Percentiles rank a stretch among this genome's conserved stretches.
Evolutionary conservation across 2,888 invertebrate genomes (phyloP).

Genomic region (Leptopilina myrica): DNA sequence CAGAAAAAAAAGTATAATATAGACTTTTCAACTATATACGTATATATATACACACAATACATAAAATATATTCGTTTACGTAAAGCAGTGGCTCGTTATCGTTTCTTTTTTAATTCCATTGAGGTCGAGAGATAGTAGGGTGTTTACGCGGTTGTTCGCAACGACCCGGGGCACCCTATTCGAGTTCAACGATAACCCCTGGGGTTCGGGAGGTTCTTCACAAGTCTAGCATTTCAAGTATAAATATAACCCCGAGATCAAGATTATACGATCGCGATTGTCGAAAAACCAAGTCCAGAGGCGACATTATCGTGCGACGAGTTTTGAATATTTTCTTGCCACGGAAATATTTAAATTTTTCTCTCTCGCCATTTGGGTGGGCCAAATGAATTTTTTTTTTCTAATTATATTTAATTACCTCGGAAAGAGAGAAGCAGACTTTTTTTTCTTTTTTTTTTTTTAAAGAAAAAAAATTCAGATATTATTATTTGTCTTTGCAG

Average conservation of each 20-base stretch:
- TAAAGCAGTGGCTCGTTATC: conserved; percentile 40
- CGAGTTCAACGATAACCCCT: conserved; percentile 52
- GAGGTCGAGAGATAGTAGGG: conserved; percentile 66
- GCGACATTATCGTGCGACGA: conserved; percentile 35
- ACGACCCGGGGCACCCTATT: conserved; percentile 65
- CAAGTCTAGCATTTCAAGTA: conserved; percentile 40
- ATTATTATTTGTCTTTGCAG: background rate
- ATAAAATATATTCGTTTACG: conserved; percentile 15
- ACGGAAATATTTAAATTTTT: background rate
- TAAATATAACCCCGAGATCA: conserved; percentile 38
- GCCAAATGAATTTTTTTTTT: conserved; percentile 3
- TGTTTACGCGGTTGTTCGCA: conserved; percentile 70
- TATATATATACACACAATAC: background rate
- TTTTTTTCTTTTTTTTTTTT: no score
- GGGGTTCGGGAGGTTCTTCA: conserved; percentile 46
- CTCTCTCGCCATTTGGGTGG: background rate
- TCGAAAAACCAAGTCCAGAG: conserved; percentile 37
- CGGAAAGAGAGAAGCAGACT: background rate
- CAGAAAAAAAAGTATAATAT: background rate
- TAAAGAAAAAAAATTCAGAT: no score
- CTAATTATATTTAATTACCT: background rate
- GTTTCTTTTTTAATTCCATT: conserved; percentile 56
- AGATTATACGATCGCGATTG: conserved; percentile 39
- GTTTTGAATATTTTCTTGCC: conserved; percentile 23
- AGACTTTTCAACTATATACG: background rate